A percentile compares a stretch with the other conserved stretches of the same genome.
Evolutionary conservation across 2,888 invertebrate genomes (phyloP).

Genomic region (Gisinianus flammeolus): DNA sequence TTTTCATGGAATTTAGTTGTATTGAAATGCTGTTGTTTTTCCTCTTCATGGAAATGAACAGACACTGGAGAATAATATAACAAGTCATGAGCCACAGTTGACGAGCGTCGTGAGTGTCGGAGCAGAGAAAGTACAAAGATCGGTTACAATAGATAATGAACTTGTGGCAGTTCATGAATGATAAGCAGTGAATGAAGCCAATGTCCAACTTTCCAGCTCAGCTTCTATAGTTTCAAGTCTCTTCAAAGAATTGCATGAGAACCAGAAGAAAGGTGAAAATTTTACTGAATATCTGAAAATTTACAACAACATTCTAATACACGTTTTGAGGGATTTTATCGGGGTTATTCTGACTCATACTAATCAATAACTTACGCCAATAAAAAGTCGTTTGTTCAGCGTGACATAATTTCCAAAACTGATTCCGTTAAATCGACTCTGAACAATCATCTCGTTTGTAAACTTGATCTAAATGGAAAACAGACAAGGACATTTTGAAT

Average conservation of each 20-base stretch:
- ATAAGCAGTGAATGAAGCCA: too few relatives aligned
- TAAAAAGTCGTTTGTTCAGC: neutral
- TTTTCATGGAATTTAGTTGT: too few relatives aligned
- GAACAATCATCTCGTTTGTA: neutral
- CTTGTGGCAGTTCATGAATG: constrained; percentile 93
- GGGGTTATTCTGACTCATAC: too few relatives aligned
- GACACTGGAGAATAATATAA: constrained; percentile 90
- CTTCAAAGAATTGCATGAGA: too few relatives aligned
- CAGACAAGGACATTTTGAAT: neutral
- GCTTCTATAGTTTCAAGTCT: too few relatives aligned
- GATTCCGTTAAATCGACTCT: neutral
- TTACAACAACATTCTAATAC: too few relatives aligned
- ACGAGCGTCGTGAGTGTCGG: constrained; percentile 88
- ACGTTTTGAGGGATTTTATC: too few relatives aligned
- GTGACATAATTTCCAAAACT: neutral
- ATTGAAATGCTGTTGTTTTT: neutral
- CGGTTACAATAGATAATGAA: constrained; percentile 89
- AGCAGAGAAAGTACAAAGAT: constrained; percentile 90
- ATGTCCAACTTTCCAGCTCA: too few relatives aligned
- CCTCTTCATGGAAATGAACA: too few relatives aligned
- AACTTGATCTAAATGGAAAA: neutral
- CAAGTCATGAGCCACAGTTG: constrained; percentile 88
- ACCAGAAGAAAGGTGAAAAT: too few relatives aligned
- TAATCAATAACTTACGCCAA: neutral
- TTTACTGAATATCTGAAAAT: too few relatives aligned